Percentiles rank a stretch among this genome's conserved stretches.
phyloP scores from a whole-genome alignment of 2,113 vertebrate species.

The Hepsetus odoe region DNA sequence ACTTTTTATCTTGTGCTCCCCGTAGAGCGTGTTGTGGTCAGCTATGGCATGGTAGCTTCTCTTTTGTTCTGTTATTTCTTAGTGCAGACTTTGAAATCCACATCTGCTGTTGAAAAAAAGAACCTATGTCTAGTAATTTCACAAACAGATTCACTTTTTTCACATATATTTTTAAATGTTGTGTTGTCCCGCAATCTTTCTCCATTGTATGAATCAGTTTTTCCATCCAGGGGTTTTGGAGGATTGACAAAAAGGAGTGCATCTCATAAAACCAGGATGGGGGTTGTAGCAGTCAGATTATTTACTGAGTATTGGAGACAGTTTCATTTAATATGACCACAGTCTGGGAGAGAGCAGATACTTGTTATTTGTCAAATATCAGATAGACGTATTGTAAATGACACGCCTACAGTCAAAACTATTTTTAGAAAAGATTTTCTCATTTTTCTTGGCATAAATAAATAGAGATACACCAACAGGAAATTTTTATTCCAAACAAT shows the following conservation, averaged over 20 bases:
- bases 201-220: neutral
- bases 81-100: neutral
- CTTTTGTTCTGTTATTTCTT: neutral
- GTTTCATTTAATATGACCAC: neutral
- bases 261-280: neutral
- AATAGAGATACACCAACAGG: too few relatives aligned
- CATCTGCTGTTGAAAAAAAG: neutral
- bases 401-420: too few relatives aligned
- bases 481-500: too few relatives aligned
- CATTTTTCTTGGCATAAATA: too few relatives aligned
- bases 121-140: neutral
- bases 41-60: neutral
- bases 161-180: neutral
- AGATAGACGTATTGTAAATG: too few relatives aligned
- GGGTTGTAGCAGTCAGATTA: neutral
- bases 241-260: neutral
- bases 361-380: too few relatives aligned
- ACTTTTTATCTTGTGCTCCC: too few relatives aligned
- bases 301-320: neutral
- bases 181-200: neutral
- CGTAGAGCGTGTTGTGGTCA: neutral
- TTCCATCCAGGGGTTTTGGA: neutral
- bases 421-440: too few relatives aligned
- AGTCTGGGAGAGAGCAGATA: neutral
- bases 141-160: neutral